A percentile compares a stretch with the other conserved stretches of the same genome.
Evolutionary conservation across 1,140 invertebrate species (phyloP).

Genomic region (Drosophila nikananu): DNA sequence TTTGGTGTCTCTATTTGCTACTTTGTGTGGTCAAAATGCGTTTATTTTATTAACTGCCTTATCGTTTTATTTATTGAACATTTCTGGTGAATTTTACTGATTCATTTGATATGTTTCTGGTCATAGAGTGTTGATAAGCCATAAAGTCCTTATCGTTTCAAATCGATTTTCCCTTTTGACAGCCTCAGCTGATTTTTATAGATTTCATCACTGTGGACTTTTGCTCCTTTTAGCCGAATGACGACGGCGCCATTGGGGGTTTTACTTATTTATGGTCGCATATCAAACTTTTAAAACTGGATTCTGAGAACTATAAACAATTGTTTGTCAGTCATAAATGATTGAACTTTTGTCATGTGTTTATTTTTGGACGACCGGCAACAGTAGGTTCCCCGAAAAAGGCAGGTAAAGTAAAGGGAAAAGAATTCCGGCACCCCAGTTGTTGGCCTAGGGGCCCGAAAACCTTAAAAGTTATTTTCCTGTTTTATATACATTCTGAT

Average conservation of each 20-base stretch:
- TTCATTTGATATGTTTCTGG: slow-evolving; percentile 2
- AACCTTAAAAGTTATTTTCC: no score
- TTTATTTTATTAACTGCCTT: neutral
- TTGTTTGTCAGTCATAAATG: neutral
- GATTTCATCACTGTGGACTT: slow-evolving; percentile 5
- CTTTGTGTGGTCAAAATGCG: no score
- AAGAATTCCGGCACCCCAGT: no score
- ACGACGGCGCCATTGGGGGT: neutral
- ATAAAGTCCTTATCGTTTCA: slow-evolving; percentile 5
- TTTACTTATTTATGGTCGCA: neutral
- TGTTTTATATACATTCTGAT: no score
- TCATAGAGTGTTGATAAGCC: neutral
- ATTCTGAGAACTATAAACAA: neutral
- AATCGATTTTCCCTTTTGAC: neutral
- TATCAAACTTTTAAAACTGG: neutral
- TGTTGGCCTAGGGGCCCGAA: no score
- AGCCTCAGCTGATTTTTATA: slow-evolving; percentile 5
- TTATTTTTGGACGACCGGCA: neutral
- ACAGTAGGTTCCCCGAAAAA: neutral
- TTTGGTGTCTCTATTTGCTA: neutral
- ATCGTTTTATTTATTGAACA: neutral
- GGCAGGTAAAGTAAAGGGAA: no score
- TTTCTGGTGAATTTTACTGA: slow-evolving; percentile 1
- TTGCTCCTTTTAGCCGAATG: neutral
- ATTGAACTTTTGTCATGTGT: neutral